These are phyloP conservation scores for Neodiprion pinetum DNA, from an alignment of 1,140 invertebrate genomes.

Conservation along the genomic window DNA sequence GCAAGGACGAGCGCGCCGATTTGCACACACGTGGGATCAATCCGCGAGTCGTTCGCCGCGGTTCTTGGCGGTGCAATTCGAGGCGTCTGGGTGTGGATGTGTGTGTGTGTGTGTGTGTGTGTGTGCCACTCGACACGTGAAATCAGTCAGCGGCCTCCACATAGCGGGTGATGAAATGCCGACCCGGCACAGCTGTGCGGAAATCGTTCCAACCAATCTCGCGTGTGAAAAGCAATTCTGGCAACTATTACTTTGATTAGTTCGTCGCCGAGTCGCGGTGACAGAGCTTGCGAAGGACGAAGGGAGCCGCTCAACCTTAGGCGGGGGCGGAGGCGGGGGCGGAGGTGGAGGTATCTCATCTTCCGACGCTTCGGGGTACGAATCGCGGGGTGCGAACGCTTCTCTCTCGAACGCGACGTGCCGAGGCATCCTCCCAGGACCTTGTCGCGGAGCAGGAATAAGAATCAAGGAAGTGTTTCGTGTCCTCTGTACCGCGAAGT, in stretches of 20 bases:
- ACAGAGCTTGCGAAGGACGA: too few relatives aligned
- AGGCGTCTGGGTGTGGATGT: neutral
- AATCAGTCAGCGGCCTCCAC: neutral
- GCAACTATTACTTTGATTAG: constrained; percentile 7
- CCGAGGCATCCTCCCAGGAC: neutral
- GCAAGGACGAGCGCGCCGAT: too few relatives aligned
- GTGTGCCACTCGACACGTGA: neutral
- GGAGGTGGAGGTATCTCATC: neutral
- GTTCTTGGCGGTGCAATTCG: neutral
- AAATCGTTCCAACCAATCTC: neutral
- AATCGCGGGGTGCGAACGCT: neutral
- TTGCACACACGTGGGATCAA: too few relatives aligned
- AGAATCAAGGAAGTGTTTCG: neutral
- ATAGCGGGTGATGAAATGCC: neutral
- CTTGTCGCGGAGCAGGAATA: neutral
- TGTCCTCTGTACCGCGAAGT: neutral
- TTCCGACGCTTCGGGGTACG: neutral
- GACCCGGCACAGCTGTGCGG: too few relatives aligned
- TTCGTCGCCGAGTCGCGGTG: neutral
- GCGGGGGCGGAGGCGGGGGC: neutral
- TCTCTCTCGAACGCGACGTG: neutral
- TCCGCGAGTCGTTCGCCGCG: too few relatives aligned
- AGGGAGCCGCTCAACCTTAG: too few relatives aligned
- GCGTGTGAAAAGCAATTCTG: constrained; percentile 3
- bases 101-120: neutral